Base-by-base conservation (phyloP, 2,888 invertebrate genomes). In the Cremastobaeus sp. region DNA sequence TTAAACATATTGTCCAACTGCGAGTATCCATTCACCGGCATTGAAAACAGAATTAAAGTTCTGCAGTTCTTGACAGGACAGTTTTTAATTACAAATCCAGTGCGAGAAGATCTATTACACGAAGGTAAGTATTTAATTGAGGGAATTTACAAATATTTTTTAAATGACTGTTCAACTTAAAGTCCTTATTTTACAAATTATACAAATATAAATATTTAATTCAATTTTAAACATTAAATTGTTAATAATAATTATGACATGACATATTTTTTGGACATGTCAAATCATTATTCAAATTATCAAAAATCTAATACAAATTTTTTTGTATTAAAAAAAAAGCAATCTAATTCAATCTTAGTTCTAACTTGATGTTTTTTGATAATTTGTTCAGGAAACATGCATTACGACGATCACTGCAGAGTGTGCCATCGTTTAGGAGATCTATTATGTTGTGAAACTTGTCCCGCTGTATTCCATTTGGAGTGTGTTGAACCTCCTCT, bases 381-480 rank as follows among this genome's bases (percentile, higher is more conserved):
- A n/a, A n/a, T n/a, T n/a, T n/a, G n/a, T 64, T 0, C 83, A 90
- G 94, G 92, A 84, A 94, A 95, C 80, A 95, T 96, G 88, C 94
- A 94, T 85, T 96, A 96, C 88, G 96, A 96, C 88, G 96, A 97
- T 88, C 96, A 96, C 87, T 97, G 97, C 84, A 90, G 96, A 76
- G 94, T 95, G 18, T 97, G 97, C 84, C 96, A 97, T 88, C 93
- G 96, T 69, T 89, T 96, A 62, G 99, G 99, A 18, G 98, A 98
- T 88, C 90, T 99, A 48, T 89, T 99, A 8, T 98, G 98, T 86
- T 99, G 99, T 89, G 99, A 99, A 89, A 96, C 96, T 1, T 99
- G 99, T 85, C 97, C 99, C 14, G 99, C 99, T 20, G 98, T 98
- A 15, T 99, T 96, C 88, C 99, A 99, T 88, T 90, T 99, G 84